Evolutionary conservation across 2,113 vertebrate species (phyloP).

Genomic region (Seriola dumerili): DNA sequence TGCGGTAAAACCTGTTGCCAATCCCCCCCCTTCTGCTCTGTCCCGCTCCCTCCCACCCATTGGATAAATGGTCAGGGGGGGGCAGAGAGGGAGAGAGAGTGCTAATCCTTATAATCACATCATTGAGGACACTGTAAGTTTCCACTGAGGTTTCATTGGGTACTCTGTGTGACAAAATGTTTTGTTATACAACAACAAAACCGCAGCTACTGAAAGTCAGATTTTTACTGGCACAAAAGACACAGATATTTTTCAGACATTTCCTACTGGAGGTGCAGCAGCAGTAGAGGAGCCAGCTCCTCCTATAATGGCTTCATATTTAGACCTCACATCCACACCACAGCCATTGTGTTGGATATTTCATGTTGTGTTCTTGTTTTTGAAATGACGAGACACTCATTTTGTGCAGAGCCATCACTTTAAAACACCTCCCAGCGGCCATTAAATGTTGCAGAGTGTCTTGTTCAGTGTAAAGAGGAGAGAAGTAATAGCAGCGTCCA

Average conservation of each 20-base stretch:
- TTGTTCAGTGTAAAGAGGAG: slow-evolving; percentile 28
- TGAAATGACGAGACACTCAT: slow-evolving; percentile 38
- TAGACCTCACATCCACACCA: slow-evolving; percentile 22
- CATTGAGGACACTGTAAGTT: slow-evolving; percentile 69
- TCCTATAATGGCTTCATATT: slow-evolving; percentile 40
- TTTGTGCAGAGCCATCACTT: slow-evolving; percentile 50
- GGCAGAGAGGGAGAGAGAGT: slow-evolving; percentile 34
- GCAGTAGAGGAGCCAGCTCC: slow-evolving; percentile 14
- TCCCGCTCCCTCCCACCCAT: slow-evolving; percentile 2
- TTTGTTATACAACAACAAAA: slow-evolving; percentile 55
- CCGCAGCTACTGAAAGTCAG: slow-evolving; percentile 8
- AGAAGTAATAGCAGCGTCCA: slow-evolving; percentile 21
- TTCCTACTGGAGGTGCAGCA: slow-evolving; percentile 23
- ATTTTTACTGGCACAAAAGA: slow-evolving; percentile 17
- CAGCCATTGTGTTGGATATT: slow-evolving; percentile 34
- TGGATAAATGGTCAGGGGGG: slow-evolving; percentile 51
- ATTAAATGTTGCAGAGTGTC: slow-evolving; percentile 24
- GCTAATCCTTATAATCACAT: slow-evolving; percentile 76
- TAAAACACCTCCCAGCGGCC: slow-evolving; percentile 25
- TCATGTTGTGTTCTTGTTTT: slow-evolving; percentile 22
- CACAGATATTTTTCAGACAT: slow-evolving; percentile 21
- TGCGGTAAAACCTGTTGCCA: slow-evolving; percentile 62
- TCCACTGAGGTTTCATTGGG: slow-evolving; percentile 55
- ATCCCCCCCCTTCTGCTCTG: slow-evolving; percentile 11
- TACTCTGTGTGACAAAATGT: slow-evolving; percentile 53